These are phyloP conservation scores for Saccostrea echinata DNA, from an alignment of 1,140 invertebrate species.

Conservation along the genomic window DNA sequence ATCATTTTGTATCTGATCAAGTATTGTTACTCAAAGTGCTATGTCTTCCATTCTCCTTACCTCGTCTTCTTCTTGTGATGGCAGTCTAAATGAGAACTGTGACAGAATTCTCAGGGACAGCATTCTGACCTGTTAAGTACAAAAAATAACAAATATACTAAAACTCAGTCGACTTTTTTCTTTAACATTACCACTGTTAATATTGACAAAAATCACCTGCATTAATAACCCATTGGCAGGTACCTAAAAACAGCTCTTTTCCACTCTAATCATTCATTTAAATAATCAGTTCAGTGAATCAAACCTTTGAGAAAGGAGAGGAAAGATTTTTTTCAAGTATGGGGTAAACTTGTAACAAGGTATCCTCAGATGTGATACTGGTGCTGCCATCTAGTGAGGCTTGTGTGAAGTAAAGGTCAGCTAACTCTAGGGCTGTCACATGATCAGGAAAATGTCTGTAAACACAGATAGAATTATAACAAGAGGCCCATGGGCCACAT, in stretches of 20 bases:
- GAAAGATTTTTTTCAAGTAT: slow-evolving; percentile 84
- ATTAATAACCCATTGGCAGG: background rate
- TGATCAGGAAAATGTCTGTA: background rate
- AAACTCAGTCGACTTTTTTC: too few relatives aligned
- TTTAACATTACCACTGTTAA: too few relatives aligned
- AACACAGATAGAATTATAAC: background rate
- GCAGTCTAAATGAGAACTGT: slow-evolving; percentile 83
- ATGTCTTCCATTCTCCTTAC: slow-evolving; percentile 6
- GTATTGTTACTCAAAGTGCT: background rate
- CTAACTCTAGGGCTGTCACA: slow-evolving; percentile 58
- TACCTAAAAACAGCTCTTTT: too few relatives aligned
- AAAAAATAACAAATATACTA: too few relatives aligned
- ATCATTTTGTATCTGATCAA: too few relatives aligned
- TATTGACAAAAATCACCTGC: too few relatives aligned
- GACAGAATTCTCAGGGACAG: slow-evolving; percentile 87
- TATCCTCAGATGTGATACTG: slow-evolving; percentile 64
- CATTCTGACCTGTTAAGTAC: slow-evolving; percentile 84
- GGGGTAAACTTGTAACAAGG: slow-evolving; percentile 81
- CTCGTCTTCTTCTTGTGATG: slow-evolving; percentile 76
- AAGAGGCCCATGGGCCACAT: too few relatives aligned
- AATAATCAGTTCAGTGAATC: background rate
- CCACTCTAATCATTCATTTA: slow-evolving; percentile 14
- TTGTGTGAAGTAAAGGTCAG: slow-evolving; percentile 72
- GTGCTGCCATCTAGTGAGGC: slow-evolving; percentile 56
- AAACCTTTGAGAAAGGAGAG: slow-evolving; percentile 81